phyloP scores from a whole-genome alignment of 1,140 invertebrate species.

The Drosophila takahashii region DNA sequence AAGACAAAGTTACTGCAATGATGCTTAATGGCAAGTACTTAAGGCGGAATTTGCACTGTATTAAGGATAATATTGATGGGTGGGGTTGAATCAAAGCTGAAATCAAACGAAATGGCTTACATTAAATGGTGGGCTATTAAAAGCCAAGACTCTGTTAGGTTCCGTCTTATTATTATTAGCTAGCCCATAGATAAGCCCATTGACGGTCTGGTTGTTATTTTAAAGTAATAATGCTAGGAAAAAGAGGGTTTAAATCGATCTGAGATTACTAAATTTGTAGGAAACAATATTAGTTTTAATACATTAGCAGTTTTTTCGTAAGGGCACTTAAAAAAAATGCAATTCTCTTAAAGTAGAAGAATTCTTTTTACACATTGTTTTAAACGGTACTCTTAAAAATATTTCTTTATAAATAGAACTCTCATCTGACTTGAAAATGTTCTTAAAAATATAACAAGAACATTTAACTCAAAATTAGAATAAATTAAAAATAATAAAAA shows the following conservation, averaged over 20 bases:
- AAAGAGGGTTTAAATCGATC: not conserved
- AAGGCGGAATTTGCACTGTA: slow-evolving; percentile 48
- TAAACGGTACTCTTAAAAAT: too few relatives aligned
- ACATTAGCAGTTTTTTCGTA: too few relatives aligned
- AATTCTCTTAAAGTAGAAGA: too few relatives aligned
- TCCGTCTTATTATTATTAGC: slow-evolving; percentile 5
- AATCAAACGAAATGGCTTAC: slow-evolving; percentile 3
- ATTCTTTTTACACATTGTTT: too few relatives aligned
- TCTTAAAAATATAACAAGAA: too few relatives aligned
- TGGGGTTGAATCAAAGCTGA: slow-evolving; percentile 1
- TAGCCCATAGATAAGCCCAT: not conserved
- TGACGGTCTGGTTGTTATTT: not conserved
- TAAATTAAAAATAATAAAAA: too few relatives aligned
- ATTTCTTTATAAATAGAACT: too few relatives aligned
- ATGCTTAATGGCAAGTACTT: slow-evolving; percentile 52
- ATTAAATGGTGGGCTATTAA: slow-evolving; percentile 22
- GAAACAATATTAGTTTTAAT: too few relatives aligned
- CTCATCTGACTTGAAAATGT: too few relatives aligned
- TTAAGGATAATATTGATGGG: slow-evolving; percentile 41
- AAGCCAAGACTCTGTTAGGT: not conserved
- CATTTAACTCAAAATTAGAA: too few relatives aligned
- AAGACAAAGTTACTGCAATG: slow-evolving; percentile 41
- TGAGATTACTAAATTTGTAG: too few relatives aligned
- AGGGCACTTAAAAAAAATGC: too few relatives aligned
- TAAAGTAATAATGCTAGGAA: not conserved